phyloP scores from a whole-genome alignment of 2,113 vertebrate genomes.

The Peromyscus leucopus region DNA sequence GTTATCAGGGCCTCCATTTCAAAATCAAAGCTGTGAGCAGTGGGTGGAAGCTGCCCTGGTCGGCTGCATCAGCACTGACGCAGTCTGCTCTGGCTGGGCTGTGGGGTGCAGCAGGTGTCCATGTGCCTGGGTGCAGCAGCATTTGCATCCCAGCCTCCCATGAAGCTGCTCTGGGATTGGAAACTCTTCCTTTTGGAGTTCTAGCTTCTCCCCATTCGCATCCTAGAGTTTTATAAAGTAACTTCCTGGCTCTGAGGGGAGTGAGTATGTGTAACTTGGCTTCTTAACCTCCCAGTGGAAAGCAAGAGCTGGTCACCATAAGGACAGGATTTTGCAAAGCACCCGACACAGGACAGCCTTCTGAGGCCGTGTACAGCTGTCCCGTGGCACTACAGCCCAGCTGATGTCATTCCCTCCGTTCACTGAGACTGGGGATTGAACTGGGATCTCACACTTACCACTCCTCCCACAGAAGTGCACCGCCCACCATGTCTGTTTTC shows the following conservation, averaged over 20 bases:
- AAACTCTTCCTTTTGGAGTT: not conserved
- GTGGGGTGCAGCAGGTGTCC: fast-evolving
- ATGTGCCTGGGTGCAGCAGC: not conserved
- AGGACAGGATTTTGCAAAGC: not conserved
- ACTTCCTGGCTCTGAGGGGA: constrained; percentile 2
- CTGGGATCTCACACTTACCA: not conserved
- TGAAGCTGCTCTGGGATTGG: not conserved
- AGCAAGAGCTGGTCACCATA: not conserved
- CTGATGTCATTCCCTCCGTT: not conserved
- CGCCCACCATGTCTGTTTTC: not conserved
- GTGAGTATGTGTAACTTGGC: not conserved
- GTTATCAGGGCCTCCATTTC: not conserved
- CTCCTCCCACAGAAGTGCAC: too few relatives aligned
- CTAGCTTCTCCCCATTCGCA: not conserved
- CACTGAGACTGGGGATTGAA: not conserved
- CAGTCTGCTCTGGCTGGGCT: not conserved
- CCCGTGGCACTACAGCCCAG: not conserved
- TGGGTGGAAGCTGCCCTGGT: not conserved
- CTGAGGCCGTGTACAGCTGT: not conserved
- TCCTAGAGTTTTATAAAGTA: not conserved
- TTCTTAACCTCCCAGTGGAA: not conserved
- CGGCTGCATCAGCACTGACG: not conserved
- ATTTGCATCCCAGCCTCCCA: not conserved
- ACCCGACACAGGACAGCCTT: not conserved
- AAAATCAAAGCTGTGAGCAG: not conserved